A percentile compares a stretch with the other conserved stretches of the same genome.
These are phyloP conservation scores for Odiellus spinosus DNA, from an alignment of 2,888 invertebrate genomes.

Conservation along the genomic window DNA sequence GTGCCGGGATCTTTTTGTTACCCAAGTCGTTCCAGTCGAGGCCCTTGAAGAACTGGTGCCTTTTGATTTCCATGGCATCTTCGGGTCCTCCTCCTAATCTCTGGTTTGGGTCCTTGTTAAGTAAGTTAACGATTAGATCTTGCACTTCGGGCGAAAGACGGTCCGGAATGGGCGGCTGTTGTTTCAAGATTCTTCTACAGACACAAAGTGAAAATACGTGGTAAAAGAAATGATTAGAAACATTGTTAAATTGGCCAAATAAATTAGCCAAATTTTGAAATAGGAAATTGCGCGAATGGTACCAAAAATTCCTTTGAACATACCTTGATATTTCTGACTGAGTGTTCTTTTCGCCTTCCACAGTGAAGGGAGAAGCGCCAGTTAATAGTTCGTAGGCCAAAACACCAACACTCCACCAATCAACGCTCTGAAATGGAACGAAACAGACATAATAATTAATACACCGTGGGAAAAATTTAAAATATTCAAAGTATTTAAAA, in stretches of 20 bases:
- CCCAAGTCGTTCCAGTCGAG: slow-evolving; percentile 71
- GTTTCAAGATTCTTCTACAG: slow-evolving; percentile 59
- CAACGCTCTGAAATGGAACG: slow-evolving; percentile 60
- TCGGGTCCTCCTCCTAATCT: slow-evolving; percentile 69
- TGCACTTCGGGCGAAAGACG: slow-evolving; percentile 54
- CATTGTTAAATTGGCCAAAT: too few relatives aligned
- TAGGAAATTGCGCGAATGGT: neutral
- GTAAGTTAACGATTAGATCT: slow-evolving; percentile 61
- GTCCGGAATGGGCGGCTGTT: slow-evolving; percentile 74
- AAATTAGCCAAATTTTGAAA: neutral
- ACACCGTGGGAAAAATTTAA: too few relatives aligned
- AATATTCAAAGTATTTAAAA: too few relatives aligned
- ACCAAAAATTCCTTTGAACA: too few relatives aligned
- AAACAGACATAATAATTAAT: neutral
- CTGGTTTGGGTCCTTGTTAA: slow-evolving; percentile 76
- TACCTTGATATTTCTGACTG: slow-evolving; percentile 81
- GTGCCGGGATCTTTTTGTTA: slow-evolving; percentile 59
- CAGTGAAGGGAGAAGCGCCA: slow-evolving; percentile 92
- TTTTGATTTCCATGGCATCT: slow-evolving; percentile 77
- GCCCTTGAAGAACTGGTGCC: slow-evolving; percentile 65
- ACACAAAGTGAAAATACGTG: slow-evolving; percentile 3
- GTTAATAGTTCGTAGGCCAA: slow-evolving; percentile 89
- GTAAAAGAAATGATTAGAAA: neutral
- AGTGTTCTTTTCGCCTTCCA: slow-evolving; percentile 80
- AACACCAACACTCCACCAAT: slow-evolving; percentile 98